Conservation (phyloP, 2,888 invertebrate species). For the Acleris cristana region DNA sequence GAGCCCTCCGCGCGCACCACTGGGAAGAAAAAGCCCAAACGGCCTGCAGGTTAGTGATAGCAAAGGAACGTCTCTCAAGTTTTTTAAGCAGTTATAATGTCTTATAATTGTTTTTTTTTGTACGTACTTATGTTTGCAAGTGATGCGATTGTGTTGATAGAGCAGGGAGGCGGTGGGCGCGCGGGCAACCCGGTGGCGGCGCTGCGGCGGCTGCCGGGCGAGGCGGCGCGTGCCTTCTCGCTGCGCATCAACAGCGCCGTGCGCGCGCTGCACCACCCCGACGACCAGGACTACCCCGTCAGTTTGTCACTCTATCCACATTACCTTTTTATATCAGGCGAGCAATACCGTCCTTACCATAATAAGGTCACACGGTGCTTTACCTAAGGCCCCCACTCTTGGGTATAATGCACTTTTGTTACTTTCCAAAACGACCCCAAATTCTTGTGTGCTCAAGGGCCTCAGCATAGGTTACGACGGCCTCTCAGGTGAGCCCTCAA, state of each 20-base stretch:
- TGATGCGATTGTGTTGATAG: not conserved
- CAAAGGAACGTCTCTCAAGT: not conserved
- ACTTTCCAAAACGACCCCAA: too few species aligned
- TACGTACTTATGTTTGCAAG: not conserved
- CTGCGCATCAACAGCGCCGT: constrained; percentile 86
- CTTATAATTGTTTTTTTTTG: not conserved
- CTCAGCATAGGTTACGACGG: too few species aligned
- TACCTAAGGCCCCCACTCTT: too few species aligned
- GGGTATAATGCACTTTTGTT: too few species aligned
- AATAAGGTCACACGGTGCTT: too few species aligned
- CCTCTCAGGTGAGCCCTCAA: too few species aligned
- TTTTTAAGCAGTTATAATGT: not conserved
- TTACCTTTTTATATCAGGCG: not conserved
- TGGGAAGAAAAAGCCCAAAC: constrained; percentile 42
- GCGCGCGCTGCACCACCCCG: constrained; percentile 71
- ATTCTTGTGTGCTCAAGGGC: too few species aligned
- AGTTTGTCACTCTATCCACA: constrained; percentile 33
- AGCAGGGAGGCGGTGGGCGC: not conserved
- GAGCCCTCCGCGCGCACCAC: constrained; percentile 3
- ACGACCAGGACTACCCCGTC: constrained; percentile 63
- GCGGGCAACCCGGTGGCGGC: constrained; percentile 73
- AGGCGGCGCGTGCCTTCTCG: constrained; percentile 86
- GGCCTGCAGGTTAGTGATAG: not conserved
- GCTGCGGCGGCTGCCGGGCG: constrained; percentile 85
- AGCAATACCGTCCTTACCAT: too few species aligned